Base-by-base conservation (phyloP, 53 echinoderm and acorn worm species). In the Echinometra lucunter region DNA sequence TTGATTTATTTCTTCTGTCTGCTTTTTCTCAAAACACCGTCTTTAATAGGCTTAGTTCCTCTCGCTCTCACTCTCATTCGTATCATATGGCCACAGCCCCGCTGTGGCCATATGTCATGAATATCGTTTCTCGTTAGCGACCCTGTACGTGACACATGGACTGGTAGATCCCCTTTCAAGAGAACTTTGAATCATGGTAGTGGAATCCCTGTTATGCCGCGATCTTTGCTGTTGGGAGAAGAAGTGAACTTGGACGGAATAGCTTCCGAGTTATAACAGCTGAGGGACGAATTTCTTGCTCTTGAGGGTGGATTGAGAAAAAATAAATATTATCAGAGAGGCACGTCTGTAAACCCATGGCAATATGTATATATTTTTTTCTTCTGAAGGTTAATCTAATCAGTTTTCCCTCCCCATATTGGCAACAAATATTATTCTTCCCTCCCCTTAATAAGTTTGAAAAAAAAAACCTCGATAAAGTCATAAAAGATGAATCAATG, bases 221-320 rank as follows among this genome's bases (percentile, higher is more conserved):
- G 34, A 3, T 34, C 38, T 19, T 40, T 78, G 42, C 78, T 78
- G 35, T 78, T 23, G 42, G 42, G 78, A 4, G 38, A 19, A 40
- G 78, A 78, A 78, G 78, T 42, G 78, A 78, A 38, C 78, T 42
- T 78, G 78, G 78, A 19, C 42, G 78, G 42, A 75, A 78, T 78
- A 78, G 42, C 78, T 78, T 78, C 78, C 78, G 78, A 35, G 78
- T 42, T 42, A 78, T 40, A 38, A 78, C 3, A 6, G 28, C 78
- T 8, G 4, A 78, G 42, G 78, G 78, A 38, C 78, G 23, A 78
- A 42, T 38, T 19, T 78, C 40, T 42, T 23, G 78, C 78, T n/a
- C n/a, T n/a, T n/a, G n/a, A n/a, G n/a, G n/a, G n/a, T n/a, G n/a
- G n/a, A n/a, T n/a, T n/a, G n/a, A n/a, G n/a, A n/a, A n/a, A n/a